Conservation (phyloP, 2,888 invertebrate species). For the Phania funesta region DNA sequence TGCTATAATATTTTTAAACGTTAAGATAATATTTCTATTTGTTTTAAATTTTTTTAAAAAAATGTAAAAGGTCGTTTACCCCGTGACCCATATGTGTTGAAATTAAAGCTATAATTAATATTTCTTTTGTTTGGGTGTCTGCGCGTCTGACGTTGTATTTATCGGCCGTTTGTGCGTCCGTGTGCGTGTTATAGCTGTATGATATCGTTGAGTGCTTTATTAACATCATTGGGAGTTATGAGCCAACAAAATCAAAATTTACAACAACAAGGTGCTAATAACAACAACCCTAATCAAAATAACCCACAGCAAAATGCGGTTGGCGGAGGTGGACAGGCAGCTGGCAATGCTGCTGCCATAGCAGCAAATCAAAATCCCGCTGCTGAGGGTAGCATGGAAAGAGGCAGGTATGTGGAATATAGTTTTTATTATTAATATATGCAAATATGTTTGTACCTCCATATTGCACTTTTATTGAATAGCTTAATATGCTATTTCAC, state of each 20-base stretch:
- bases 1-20: background rate
- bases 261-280: constrained; percentile 70
- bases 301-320: constrained; percentile 63
- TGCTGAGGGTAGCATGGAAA: constrained; percentile 79
- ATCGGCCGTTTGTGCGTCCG: constrained; percentile 16
- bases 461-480: too few species aligned
- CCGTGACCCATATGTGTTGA: constrained; percentile 49
- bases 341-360: constrained; percentile 66
- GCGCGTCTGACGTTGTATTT: background rate
- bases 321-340: constrained; percentile 64
- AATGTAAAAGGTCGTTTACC: constrained; percentile 51
- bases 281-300: constrained; percentile 75
- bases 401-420: constrained; percentile 73
- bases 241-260: constrained; percentile 67
- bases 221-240: constrained; percentile 72
- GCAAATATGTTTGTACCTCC: too few species aligned
- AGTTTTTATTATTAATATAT: background rate
- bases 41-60: background rate
- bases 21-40: background rate
- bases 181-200: constrained; percentile 72
- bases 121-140: background rate
- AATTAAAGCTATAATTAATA: constrained; percentile 11
- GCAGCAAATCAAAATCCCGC: constrained; percentile 75
- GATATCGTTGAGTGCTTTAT: constrained; percentile 80
- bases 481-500: too few species aligned